These are phyloP conservation scores for Platichthys stellatus DNA, from an alignment of 2,113 vertebrate species.

Conservation along the genomic window DNA sequence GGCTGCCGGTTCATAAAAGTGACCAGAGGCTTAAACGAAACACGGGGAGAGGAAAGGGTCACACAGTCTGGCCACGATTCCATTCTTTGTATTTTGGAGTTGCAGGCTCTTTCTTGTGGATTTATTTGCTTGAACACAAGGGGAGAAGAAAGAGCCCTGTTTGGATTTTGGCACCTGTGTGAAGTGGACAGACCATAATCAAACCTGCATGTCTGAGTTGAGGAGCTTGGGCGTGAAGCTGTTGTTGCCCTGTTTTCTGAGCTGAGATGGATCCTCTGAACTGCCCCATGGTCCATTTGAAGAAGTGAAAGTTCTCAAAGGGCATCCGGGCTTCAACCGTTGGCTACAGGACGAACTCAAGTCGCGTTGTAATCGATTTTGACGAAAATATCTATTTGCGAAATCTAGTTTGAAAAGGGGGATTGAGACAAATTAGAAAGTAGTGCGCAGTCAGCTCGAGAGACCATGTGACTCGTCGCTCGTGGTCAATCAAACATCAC, in stretches of 20 bases:
- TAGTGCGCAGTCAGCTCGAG: neutral
- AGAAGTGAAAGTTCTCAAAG: constrained; percentile 44
- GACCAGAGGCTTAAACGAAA: constrained; percentile 1
- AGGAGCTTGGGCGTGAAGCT: constrained; percentile 39
- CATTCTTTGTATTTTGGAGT: constrained; percentile 18
- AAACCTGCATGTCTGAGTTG: constrained; percentile 17
- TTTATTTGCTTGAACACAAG: neutral
- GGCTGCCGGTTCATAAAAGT: constrained; percentile 25
- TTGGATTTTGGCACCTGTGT: constrained; percentile 3
- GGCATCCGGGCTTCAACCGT: neutral
- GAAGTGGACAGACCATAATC: constrained; percentile 7
- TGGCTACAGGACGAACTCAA: neutral
- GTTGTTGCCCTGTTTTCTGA: constrained; percentile 1
- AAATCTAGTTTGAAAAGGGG: neutral
- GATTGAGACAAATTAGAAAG: constrained; percentile 18
- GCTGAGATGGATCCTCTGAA: constrained; percentile 21
- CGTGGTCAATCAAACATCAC: constrained; percentile 17
- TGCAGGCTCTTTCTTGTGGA: constrained; percentile 19
- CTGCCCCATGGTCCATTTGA: neutral
- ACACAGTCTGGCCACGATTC: neutral
- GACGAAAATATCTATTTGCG: neutral
- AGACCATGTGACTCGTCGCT: constrained; percentile 27
- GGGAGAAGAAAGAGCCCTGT: constrained; percentile 2
- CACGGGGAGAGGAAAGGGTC: constrained; percentile 33
- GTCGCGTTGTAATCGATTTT: neutral